Evolutionary conservation across 2,113 vertebrate species (phyloP).

Genomic region (Tragelaphus imberbis): DNA sequence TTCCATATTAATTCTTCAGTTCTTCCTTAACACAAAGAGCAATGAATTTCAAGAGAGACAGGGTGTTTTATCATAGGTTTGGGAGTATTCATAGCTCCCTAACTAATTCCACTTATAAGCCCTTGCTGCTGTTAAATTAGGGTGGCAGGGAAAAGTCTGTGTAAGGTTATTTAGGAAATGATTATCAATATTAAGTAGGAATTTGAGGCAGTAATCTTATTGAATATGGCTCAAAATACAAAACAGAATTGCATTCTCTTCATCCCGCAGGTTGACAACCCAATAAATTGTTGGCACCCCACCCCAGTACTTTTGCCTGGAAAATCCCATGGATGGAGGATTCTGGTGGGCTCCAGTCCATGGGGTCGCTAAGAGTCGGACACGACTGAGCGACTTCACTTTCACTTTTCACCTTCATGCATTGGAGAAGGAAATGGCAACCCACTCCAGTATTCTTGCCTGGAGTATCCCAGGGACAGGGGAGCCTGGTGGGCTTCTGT

Average conservation of each 20-base stretch:
- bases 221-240: conserved; percentile 34
- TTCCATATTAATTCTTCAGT: conserved; percentile 27
- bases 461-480: no score
- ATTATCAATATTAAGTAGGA: background rate
- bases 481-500: no score
- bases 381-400: no score
- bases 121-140: conserved; percentile 27
- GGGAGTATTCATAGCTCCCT: background rate
- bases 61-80: background rate
- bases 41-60: conserved; percentile 5
- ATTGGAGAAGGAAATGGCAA: no score
- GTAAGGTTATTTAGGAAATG: background rate
- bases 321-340: no score
- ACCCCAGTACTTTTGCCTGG: no score
- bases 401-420: no score
- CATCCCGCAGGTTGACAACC: background rate
- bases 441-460: no score
- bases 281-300: background rate
- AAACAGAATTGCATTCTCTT: conserved; percentile 20
- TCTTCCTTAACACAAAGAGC: background rate
- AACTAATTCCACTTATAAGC: background rate
- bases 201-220: conserved; percentile 17
- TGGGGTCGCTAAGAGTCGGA: no score
- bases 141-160: background rate
- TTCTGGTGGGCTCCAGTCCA: no score